Evolutionary conservation across 2,888 invertebrate species (phyloP), one percentile per base, ranked within the genome.

Genomic region (Megaustenia siamemsis): DNA sequence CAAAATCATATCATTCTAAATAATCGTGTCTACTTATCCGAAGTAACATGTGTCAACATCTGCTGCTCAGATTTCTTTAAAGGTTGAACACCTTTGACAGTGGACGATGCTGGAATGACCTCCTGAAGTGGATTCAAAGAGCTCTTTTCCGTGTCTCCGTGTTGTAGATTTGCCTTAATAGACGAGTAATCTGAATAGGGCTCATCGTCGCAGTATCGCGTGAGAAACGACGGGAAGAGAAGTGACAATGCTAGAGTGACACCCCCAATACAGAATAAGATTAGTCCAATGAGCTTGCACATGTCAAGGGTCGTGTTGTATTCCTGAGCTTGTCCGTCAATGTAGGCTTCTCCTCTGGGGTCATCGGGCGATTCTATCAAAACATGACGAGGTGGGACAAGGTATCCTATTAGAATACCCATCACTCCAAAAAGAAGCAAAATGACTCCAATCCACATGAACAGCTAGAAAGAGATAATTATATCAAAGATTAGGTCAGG

Each of bases 231-330:
- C 1, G 95, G 94, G 82, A 95, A 93, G 28, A 95, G 90, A 2
- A 95, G 92, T 38, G 95, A 93, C 86, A 94, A 91, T 32, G 94
- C 93, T 40, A 95, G 90, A 2, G 94, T 93, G n/a, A 94, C 89
- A 5, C 95, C 95, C 4, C 95, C 95, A 24, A 94, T 90, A 88
- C 95, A 94, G 90, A 95, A 95, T 49, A 95, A 89, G 32, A 94
- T 93, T 32, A 95, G 90, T 4, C 95, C 95, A 68, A 94, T 93
- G 35, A 95, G 90, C 88, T 95, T 95, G 89, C 94, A 94, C 84
- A 94, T 90, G 88, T 95, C 94, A 87, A 95, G 89, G 71, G 94
- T 94, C 71, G 93, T 92, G 91, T 95, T 95, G 90, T 94, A 95
- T 12, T 91, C 89, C 53, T 93, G 91, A 8, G 94, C 94, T 66